A percentile compares a stretch with the other conserved stretches of the same genome.
phyloP scores from a whole-genome alignment of 2,797 vertebrate genomes.

The Sebastes minor region DNA sequence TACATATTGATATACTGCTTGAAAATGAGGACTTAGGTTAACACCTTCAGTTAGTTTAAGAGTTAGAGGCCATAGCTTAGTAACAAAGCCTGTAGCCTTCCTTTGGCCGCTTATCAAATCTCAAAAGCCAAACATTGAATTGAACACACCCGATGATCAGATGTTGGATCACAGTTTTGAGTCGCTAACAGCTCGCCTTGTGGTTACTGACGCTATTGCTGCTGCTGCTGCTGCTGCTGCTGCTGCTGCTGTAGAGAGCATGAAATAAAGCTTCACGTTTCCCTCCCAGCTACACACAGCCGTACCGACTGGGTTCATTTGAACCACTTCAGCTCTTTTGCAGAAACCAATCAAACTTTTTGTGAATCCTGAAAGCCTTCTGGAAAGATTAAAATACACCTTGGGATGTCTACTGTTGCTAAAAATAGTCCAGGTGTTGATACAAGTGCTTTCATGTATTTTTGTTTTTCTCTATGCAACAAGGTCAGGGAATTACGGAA shows the following conservation, averaged over 20 bases:
- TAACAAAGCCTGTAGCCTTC: not conserved
- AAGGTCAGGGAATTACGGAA: no score
- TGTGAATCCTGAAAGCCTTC: not conserved
- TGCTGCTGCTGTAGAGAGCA: conserved; percentile 36
- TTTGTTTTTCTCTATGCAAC: no score
- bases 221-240: not conserved
- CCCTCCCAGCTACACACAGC: conserved; percentile 4
- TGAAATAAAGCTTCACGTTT: conserved; percentile 20
- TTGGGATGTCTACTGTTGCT: no score
- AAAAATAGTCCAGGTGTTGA: no score
- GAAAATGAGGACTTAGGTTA: not conserved
- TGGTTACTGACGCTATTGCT: not conserved
- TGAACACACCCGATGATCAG: conserved; percentile 42
- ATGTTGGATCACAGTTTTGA: conserved; percentile 61
- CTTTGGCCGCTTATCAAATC: not conserved
- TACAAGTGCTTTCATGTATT: no score
- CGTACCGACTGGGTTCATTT: not conserved
- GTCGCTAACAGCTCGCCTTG: conserved; percentile 24
- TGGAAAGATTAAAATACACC: no score
- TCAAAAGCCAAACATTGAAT: not conserved
- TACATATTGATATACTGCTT: not conserved
- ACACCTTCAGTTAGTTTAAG: not conserved
- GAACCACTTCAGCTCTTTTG: not conserved
- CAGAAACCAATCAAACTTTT: not conserved
- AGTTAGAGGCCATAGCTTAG: not conserved